Base-by-base conservation (phyloP, 1,140 invertebrate species). In the Luehdorfia chinensis region DNA sequence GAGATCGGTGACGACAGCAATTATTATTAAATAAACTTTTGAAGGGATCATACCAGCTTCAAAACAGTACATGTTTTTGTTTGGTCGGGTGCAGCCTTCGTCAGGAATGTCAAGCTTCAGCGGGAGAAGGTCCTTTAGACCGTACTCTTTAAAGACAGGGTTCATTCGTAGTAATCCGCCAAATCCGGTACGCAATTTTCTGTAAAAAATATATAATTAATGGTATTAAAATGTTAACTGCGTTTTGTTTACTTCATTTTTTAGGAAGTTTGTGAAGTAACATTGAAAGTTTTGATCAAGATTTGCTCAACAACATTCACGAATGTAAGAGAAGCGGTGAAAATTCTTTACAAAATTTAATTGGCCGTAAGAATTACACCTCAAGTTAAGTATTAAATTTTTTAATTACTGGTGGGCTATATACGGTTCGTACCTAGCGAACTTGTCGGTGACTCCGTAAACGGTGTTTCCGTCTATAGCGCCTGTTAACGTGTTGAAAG, bases 71-170 rank as follows among this genome's bases (percentile, higher is more conserved):
- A 97, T 94, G 34, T 92, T 94, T 59, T 91, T 89, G 72, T 96
- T 96, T 1, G 94, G 94, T 34, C 96, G 86, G 1, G 95, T 96
- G 79, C 96, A 97, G n/a, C 95, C 96, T 87, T 96, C 94, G 77
- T 97, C 96, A 2, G 96, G 96, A 49, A 96, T 93, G 57, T 96
- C 93, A 18, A 96, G 84, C 72, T 97, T 97, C n/a, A 97, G 84
- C 0, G 96, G 96, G 7, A 97, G 76, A 31, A 97, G 84, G 74
- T 97, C 96, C 74, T 96, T 97, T 0, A 97, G 76, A 0, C 95
- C 95, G 62, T 95, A 95, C 55, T 96, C 92, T 46, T 91, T 84
- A 78, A 97, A 97, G 0, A 95, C 93, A 16, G 95, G 94, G 78
- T 96, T 96, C 94, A 96, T 96, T 4, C 94, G 89, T 50, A 96